phyloP scores from a whole-genome alignment of 2,113 vertebrate genomes.

The Balaeniceps rex region DNA sequence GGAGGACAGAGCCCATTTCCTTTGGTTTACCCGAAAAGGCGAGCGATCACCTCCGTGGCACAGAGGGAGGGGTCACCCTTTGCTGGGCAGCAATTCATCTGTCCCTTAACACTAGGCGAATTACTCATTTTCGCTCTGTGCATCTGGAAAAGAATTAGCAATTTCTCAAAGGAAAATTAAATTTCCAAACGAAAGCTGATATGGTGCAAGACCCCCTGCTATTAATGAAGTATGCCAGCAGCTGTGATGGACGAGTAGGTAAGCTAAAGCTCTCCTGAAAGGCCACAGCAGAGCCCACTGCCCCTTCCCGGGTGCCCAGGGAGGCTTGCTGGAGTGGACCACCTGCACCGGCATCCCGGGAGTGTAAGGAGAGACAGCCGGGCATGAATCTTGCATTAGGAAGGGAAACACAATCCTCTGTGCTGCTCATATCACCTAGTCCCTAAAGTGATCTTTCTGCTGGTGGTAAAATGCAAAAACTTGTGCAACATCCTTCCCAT shows the following conservation, averaged over 20 bases:
- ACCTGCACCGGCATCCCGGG: background rate
- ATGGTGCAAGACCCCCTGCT: background rate
- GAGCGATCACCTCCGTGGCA: accelerated
- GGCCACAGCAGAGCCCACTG: background rate
- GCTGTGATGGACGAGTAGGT: background rate
- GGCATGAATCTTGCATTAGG: slow-evolving; percentile 64
- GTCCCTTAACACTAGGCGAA: background rate
- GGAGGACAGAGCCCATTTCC: background rate
- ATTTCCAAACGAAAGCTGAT: background rate
- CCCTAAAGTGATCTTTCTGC: slow-evolving; percentile 4
- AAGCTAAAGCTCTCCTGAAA: background rate
- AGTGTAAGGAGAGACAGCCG: slow-evolving; percentile 39
- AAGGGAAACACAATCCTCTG: background rate
- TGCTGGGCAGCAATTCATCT: background rate
- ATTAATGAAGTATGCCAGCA: background rate
- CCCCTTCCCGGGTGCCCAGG: background rate
- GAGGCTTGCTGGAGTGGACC: background rate
- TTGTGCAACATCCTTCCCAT: background rate
- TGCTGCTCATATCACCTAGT: slow-evolving; percentile 27
- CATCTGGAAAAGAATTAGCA: background rate
- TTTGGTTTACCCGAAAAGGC: background rate
- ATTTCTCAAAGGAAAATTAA: background rate
- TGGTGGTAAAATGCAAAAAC: background rate
- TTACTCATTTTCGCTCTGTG: background rate
- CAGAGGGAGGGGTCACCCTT: background rate